These are phyloP conservation scores for Mus caroli DNA, from an alignment of 2,797 vertebrate species.

Conservation along the genomic window DNA sequence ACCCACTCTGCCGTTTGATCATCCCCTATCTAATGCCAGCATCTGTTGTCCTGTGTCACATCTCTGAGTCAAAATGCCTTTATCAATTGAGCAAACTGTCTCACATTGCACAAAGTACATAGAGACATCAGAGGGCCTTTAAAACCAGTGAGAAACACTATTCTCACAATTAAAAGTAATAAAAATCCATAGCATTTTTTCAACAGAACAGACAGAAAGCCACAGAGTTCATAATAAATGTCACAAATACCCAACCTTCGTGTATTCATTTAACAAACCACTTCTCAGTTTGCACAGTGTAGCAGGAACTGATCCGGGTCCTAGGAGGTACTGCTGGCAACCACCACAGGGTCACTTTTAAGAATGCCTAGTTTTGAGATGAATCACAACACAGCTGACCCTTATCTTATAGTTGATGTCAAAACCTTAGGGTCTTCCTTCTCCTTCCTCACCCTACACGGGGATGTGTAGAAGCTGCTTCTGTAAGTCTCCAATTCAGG, in stretches of 20 bases:
- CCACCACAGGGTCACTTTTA: not conserved
- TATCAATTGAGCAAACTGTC: not conserved
- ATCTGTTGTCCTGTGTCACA: not conserved
- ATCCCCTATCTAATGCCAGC: not conserved
- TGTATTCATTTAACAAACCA: constrained; percentile 9
- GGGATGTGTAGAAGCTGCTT: not conserved
- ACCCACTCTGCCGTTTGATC: not conserved
- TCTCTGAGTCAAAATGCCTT: not conserved
- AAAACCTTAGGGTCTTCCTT: not conserved
- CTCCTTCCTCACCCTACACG: not conserved
- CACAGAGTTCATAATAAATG: not conserved
- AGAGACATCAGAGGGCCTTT: not conserved
- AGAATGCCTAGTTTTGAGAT: not conserved
- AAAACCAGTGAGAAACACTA: not conserved
- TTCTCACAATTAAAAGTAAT: constrained; percentile 51
- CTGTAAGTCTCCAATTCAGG: not conserved
- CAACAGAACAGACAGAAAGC: constrained; percentile 22
- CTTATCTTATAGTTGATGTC: not conserved
- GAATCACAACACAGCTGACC: not conserved
- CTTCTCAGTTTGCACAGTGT: not conserved
- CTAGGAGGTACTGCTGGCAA: not conserved
- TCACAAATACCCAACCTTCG: not conserved
- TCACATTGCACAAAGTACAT: not conserved
- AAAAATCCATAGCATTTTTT: constrained; percentile 22
- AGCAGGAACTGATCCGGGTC: not conserved